phyloP scores from a whole-genome alignment of 2,113 vertebrate genomes.

The Prinia subflava region DNA sequence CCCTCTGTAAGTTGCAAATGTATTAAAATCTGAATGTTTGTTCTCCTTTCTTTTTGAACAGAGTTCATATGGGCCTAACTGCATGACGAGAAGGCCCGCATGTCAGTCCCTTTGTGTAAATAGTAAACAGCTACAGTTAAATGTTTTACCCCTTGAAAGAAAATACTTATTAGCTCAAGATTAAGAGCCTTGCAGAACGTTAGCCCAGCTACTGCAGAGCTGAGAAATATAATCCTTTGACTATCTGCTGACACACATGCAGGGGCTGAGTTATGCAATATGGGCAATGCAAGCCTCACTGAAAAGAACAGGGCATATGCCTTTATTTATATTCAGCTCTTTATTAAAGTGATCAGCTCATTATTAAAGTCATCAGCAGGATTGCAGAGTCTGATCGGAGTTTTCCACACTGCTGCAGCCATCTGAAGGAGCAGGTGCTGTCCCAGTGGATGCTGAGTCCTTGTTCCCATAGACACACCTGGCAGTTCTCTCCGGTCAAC shows the following conservation, averaged over 20 bases:
- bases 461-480: too few species aligned
- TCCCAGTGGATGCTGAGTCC: too few species aligned
- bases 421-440: too few species aligned
- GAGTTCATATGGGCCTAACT: neutral
- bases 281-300: too few species aligned
- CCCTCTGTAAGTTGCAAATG: slow-evolving; percentile 33
- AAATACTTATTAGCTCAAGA: slow-evolving; percentile 38
- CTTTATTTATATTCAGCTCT: too few species aligned
- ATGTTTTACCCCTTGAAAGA: slow-evolving; percentile 42
- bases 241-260: neutral
- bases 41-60: neutral
- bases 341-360: too few species aligned
- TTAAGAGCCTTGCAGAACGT: slow-evolving; percentile 42
- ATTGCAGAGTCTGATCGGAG: too few species aligned
- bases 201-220: slow-evolving; percentile 35
- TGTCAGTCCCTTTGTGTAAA: slow-evolving; percentile 47
- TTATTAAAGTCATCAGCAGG: too few species aligned
- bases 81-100: neutral
- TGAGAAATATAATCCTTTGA: slow-evolving; percentile 29
- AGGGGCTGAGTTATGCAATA: neutral
- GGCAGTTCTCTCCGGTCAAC: too few species aligned
- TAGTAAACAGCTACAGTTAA: slow-evolving; percentile 62
- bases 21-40: slow-evolving; percentile 32
- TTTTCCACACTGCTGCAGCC: too few species aligned
- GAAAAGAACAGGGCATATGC: too few species aligned